phyloP scores from a whole-genome alignment of 2,113 vertebrate species.

The Dipodomys ordii region DNA sequence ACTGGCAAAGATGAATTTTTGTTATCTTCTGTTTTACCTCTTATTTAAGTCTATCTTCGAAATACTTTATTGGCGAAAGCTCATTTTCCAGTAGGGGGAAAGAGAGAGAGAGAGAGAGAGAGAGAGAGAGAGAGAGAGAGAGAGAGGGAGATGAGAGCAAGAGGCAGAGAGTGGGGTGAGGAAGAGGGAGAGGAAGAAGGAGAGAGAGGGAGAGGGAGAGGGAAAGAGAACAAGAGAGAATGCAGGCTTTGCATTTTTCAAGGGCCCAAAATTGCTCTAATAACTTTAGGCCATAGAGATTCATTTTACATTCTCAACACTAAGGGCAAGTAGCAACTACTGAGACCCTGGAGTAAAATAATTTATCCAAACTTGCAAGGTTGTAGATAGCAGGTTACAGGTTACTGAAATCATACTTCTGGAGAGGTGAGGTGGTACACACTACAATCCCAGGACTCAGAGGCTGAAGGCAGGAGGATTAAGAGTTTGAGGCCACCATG shows the following conservation, averaged over 20 bases:
- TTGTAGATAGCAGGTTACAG: background rate
- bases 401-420: background rate
- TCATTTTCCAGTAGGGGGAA: background rate
- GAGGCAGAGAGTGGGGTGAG: no score
- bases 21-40: constrained; percentile 4
- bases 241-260: background rate
- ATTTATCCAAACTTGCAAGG: background rate
- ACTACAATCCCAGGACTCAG: background rate
- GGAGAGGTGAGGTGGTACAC: background rate
- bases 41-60: constrained; percentile 17
- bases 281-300: background rate
- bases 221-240: no score
- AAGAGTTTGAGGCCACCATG: background rate
- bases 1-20: background rate
- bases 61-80: background rate
- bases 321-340: background rate
- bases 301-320: background rate
- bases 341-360: background rate
- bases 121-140: rapidly evolving
- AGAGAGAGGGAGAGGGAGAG: no score
- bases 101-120: rapidly evolving
- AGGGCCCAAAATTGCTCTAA: background rate
- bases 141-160: no score
- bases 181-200: no score
- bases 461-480: background rate